Percentiles rank a stretch among this genome's conserved stretches.
Evolutionary conservation across 2,888 invertebrate species (phyloP).

Genomic region (Nysson spinosus): DNA sequence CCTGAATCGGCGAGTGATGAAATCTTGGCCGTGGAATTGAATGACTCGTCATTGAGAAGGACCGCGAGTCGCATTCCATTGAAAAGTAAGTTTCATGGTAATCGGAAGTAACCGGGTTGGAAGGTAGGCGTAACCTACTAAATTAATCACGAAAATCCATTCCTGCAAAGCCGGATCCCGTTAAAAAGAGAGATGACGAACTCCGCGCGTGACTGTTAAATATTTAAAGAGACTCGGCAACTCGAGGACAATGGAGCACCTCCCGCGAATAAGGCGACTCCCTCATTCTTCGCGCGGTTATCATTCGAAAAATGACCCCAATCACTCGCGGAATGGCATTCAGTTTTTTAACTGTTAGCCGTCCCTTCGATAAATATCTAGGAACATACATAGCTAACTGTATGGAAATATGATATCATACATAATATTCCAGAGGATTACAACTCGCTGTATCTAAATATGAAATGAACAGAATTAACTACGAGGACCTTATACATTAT

Average conservation of each 20-base stretch:
- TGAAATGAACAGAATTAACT: too few species aligned
- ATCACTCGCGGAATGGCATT: slow-evolving; percentile 19
- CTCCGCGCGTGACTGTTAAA: slow-evolving; percentile 68
- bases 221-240: slow-evolving; percentile 73
- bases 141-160: slow-evolving; percentile 53
- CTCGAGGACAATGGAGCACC: slow-evolving; percentile 67
- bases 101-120: slow-evolving; percentile 16
- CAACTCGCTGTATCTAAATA: too few species aligned
- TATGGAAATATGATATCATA: too few species aligned
- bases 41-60: slow-evolving; percentile 5
- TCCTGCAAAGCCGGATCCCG: slow-evolving; percentile 47
- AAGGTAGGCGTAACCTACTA: slow-evolving; percentile 47
- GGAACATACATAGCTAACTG: too few species aligned
- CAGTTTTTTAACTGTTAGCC: too few species aligned
- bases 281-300: slow-evolving; percentile 34
- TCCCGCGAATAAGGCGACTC: slow-evolving; percentile 55
- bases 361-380: too few species aligned
- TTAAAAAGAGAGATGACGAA: slow-evolving; percentile 60
- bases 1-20: background rate
- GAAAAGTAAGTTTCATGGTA: background rate
- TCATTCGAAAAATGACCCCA: slow-evolving; percentile 32
- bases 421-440: too few species aligned
- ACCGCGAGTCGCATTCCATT: background rate
- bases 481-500: too few species aligned
- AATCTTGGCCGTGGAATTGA: background rate